phyloP scores from a whole-genome alignment of 2,888 invertebrate species.

The Heliconius ismenius region DNA sequence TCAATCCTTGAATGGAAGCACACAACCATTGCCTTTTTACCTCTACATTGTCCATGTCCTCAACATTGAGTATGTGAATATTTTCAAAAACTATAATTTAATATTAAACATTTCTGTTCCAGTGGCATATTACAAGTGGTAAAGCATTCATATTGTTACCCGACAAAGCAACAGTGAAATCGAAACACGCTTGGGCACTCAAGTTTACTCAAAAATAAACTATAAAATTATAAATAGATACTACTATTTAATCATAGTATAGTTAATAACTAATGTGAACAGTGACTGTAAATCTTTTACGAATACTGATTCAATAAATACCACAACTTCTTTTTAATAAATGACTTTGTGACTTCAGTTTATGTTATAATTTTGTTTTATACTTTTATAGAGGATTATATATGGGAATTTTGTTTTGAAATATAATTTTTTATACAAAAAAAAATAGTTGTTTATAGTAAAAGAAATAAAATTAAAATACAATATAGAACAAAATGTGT shows the following conservation, averaged over 20 bases:
- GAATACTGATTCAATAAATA: neutral
- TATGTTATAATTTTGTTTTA: neutral
- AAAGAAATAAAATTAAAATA: conserved; percentile 26
- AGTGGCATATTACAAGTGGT: conserved; percentile 68
- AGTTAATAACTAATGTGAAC: neutral
- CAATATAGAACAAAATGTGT: conserved; percentile 37
- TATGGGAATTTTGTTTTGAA: neutral
- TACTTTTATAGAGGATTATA: neutral
- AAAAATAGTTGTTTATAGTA: neutral
- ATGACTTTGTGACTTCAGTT: neutral
- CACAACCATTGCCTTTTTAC: no score
- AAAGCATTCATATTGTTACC: conserved; percentile 65
- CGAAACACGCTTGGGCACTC: conserved; percentile 74
- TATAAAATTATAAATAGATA: neutral
- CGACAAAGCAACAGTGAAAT: conserved; percentile 63
- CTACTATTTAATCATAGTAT: neutral
- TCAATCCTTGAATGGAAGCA: no score
- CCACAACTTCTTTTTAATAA: neutral
- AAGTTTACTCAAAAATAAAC: conserved; percentile 52
- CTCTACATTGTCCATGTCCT: no score
- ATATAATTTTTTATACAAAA: neutral
- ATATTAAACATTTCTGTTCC: conserved; percentile 53
- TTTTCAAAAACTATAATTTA: no score
- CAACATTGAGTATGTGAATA: no score
- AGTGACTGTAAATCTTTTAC: neutral